Evolutionary conservation across 2,113 vertebrate genomes (phyloP), one percentile per base, ranked within the genome.

Genomic region (Ophiodon elongatus): DNA sequence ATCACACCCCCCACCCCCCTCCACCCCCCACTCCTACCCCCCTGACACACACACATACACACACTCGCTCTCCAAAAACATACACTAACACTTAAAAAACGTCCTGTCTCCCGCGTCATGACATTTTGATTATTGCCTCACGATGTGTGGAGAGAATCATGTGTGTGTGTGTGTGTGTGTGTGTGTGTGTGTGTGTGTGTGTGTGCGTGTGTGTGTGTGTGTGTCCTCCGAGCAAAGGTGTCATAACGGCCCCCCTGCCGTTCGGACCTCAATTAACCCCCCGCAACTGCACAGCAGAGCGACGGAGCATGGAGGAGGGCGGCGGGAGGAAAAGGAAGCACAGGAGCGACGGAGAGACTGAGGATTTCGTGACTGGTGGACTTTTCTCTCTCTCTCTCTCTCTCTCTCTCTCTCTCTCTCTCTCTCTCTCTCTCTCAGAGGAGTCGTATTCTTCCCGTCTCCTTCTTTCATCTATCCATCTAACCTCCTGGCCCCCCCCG

Each of bases 221-320:
- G 66, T 83, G 54, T 73, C 50, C 72, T 84, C 74, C 83, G 79
- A 74, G 60, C 62, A 84, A 89, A 91, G 84, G 91, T 94, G 89
- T 92, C 84, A 88, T 91, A 92, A 93, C 89, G 75, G 77, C 84
- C 84, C 89, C 52, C 92, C 92, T 79, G 89, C 84, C 91, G 91
- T 69, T 91, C 59, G 76, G 88, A 92, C 93, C 92, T 93, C 90
- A 91, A 94, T 93, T 92, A 93, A 92, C 94, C 94, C 91, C 91
- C 92, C 82, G 77, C 85, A 77, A 92, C 87, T 91, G 83, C 87
- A 80, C 89, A 86, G 86, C 80, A 75, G 86, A 77, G 83, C 73
- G 27, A 80, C 66, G 29, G 87, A 76, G 73, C 47, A 35, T 59
- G 63, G 73, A 81, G 75, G 73, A 68, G 76, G 47, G 62, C 63